Evolutionary conservation across 2,797 vertebrate species (phyloP).

Genomic region (Rhynchonycteris naso): DNA sequence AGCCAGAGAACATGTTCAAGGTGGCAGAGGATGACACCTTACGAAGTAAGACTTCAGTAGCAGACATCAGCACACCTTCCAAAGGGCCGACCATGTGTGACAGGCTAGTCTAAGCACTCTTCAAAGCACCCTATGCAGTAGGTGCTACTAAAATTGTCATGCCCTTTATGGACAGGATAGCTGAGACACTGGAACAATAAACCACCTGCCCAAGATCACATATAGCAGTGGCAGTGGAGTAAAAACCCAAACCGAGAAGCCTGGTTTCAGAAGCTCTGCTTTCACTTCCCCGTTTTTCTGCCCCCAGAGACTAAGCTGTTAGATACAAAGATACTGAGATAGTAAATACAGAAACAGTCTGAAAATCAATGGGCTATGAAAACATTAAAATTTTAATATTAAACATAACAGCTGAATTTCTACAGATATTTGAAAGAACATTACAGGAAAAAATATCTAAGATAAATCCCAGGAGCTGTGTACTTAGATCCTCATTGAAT

Average conservation of each 20-base stretch:
- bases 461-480: not conserved
- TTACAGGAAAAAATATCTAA: not conserved
- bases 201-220: not conserved
- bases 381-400: not conserved
- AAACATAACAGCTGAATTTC: slow-evolving; percentile 31
- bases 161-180: not conserved
- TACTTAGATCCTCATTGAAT: not conserved
- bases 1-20: not conserved
- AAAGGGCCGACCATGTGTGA: not conserved
- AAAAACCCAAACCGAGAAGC: not conserved
- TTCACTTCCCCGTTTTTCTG: not conserved
- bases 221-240: not conserved
- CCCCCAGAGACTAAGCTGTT: not conserved
- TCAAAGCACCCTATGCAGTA: not conserved
- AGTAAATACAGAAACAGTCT: not conserved
- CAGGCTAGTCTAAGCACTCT: not conserved
- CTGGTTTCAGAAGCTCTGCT: not conserved
- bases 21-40: not conserved
- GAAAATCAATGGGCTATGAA: not conserved
- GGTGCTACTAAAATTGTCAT: not conserved
- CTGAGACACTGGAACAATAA: not conserved
- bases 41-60: not conserved
- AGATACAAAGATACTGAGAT: not conserved
- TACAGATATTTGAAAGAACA: slow-evolving; percentile 21
- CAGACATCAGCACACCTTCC: not conserved